Base-by-base conservation (phyloP, 2,113 vertebrate genomes). In the Callorhinus ursinus region DNA sequence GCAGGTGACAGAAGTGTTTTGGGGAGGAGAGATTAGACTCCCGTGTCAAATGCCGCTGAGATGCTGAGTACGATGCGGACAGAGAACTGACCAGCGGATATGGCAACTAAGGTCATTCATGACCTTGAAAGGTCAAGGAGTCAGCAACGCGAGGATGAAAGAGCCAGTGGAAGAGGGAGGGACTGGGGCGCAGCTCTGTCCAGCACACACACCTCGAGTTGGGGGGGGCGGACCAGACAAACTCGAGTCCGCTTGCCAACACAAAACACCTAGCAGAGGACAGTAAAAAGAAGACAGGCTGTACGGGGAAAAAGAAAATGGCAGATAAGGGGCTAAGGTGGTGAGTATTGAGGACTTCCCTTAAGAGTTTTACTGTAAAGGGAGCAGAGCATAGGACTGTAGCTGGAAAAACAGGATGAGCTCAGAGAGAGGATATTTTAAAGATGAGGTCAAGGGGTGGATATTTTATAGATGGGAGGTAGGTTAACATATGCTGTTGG, bases 301-400 rank as follows among this genome's bases (percentile, higher is more conserved):
- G 82, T 28, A 76, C 19, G 83, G 16, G 77, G 24, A 51, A 55
- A 63, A 59, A 86, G 67, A 74, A 77, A 65, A 90, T 31, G 16
- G 63, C 59, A 94, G 26, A 22, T 4, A 42, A 49, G 53, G 21
- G 55, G 71, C 61, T 28, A 46, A 74, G 55, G 28, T 7, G 46
- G 42, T 4, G n/a, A 46, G 67, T 46, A 61, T 0, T 55, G 33
- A 49, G 11, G 59, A 83, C 82, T 91, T 69, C 74, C 55, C 46
- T n/a, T 59, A 92, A 71, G 74, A 61, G 87, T 69, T 51, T 86
- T 65, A 31, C 39, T 86, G 51, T 28, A 81, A 95, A 93, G 87
- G 39, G 67, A 90, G 39, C 42, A 67, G 69, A 83, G 55, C 76
- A 77, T 9, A 22, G 80, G 63, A 71, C 0, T 31, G 16, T 53